A percentile compares a stretch with the other conserved stretches of the same genome.
Evolutionary conservation across 2,113 vertebrate species (phyloP).

Genomic region (Rhynchomys soricoides): DNA sequence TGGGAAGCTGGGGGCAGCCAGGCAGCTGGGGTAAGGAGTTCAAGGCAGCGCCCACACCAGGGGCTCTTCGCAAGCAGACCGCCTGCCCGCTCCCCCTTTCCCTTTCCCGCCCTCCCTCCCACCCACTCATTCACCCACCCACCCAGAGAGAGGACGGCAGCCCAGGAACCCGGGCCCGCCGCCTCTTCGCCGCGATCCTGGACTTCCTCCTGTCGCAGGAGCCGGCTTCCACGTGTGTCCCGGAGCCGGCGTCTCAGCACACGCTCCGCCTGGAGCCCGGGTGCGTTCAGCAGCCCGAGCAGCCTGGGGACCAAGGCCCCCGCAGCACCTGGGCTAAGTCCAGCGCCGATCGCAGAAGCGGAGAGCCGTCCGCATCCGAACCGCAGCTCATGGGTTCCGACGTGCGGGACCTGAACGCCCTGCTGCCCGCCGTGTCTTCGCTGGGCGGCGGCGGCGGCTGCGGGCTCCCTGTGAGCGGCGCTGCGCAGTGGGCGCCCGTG

Average conservation of each 20-base stretch:
- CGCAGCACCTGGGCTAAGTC: constrained; percentile 80
- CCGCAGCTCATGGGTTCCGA: constrained; percentile 93
- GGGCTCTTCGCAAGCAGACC: constrained; percentile 60
- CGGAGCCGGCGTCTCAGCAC: constrained; percentile 81
- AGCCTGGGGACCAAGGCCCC: constrained; percentile 71
- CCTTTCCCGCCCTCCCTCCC: constrained; percentile 53
- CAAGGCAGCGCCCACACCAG: constrained; percentile 84
- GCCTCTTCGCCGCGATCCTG: constrained; percentile 69
- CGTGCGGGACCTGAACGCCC: constrained; percentile 93
- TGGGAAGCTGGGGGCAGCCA: constrained; percentile 88
- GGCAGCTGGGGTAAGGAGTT: constrained; percentile 89
- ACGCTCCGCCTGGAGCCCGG: constrained; percentile 79
- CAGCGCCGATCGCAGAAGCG: constrained; percentile 66
- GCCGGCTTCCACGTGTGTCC: constrained; percentile 84
- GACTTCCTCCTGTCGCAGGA: constrained; percentile 79
- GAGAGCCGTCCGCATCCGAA: constrained; percentile 73
- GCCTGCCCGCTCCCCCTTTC: constrained; percentile 49
- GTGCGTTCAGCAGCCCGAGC: constrained; percentile 82
- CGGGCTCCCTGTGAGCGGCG: constrained; percentile 90
- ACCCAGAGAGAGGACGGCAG: constrained; percentile 25
- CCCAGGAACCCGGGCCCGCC: constrained; percentile 47
- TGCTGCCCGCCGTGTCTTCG: constrained; percentile 91
- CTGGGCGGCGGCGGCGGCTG: constrained; percentile 91
- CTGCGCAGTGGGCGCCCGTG: constrained; percentile 95
- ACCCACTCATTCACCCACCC: constrained; percentile 39